phyloP scores from a whole-genome alignment of 2,888 invertebrate species.

The Bhutanitis thaidina region DNA sequence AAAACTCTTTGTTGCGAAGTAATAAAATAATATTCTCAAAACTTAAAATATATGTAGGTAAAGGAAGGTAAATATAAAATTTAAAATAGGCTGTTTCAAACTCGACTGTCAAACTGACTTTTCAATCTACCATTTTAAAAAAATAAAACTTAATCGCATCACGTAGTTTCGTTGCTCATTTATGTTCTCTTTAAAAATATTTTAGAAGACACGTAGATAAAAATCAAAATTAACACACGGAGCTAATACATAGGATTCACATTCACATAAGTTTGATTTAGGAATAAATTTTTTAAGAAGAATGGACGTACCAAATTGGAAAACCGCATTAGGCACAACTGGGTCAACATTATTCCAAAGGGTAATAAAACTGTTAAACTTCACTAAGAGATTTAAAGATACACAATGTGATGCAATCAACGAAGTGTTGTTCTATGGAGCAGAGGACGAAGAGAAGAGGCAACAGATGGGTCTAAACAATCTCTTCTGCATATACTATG shows the following conservation, averaged over 20 bases:
- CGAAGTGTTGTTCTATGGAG: conserved; percentile 55
- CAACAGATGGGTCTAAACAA: conserved; percentile 47
- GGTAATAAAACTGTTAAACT: conserved; percentile 24
- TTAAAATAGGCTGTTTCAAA: background rate
- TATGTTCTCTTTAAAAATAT: background rate
- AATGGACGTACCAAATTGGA: conserved; percentile 33
- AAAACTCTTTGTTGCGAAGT: background rate
- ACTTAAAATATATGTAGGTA: conserved; percentile 1
- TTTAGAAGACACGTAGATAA: too few relatives aligned
- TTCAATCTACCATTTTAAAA: conserved; percentile 11
- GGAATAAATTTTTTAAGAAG: background rate
- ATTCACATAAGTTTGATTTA: too few relatives aligned
- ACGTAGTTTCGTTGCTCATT: conserved; percentile 5
- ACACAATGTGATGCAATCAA: conserved; percentile 37
- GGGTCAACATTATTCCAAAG: conserved; percentile 31
- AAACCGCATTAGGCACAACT: conserved; percentile 26
- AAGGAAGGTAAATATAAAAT: background rate
- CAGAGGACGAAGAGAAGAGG: conserved; percentile 35
- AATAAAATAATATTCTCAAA: conserved; percentile 11
- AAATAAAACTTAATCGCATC: background rate
- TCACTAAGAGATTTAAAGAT: conserved; percentile 8
- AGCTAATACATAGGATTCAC: too few relatives aligned
- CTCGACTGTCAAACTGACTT: conserved; percentile 9
- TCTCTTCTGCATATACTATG: conserved; percentile 49
- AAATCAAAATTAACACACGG: too few relatives aligned